Evolutionary conservation across 2,888 invertebrate species (phyloP), one percentile per base, ranked within the genome.

Genomic region (Tanypteryx hageni): DNA sequence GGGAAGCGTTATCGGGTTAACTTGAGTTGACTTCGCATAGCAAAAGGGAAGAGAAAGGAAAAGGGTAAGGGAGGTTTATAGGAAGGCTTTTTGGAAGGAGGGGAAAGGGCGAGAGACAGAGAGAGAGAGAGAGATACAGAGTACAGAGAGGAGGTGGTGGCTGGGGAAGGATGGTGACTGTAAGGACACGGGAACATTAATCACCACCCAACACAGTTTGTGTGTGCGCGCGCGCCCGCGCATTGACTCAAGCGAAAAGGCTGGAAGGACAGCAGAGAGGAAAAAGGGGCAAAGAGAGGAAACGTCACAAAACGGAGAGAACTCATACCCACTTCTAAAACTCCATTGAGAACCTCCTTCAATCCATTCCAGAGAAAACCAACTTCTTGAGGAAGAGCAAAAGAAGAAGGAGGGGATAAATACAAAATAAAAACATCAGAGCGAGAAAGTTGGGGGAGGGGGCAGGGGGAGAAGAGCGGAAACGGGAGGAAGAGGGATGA

Each of bases 1-100:
- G 31, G 18, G 22, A 64, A 44, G 56, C 89, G 64, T 89, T 89
- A 89, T 89, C 89, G 44, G n/a, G 64, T 64, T 89, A 89, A 89
- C 89, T 64, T 89, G 89, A 89, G 89, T 68, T 68, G 89, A 89
- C 89, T 68, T 89, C 44, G 56, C 68, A 18, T 59, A 89, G 89
- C 64, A 64, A 89, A 89, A 89, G n/a, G 57, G 57, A 16, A n/a
- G 57, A n/a, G 85, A 68, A n/a, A 44, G 61, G 89, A 44, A 61
- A 11, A 44, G 68, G 44, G 68, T 10, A 11, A 86, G 31, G 31
- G 22, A 86, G 22, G 18, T 27, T 58, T n/a, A 59, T 27, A 61
- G 82, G 82, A 27, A 86, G 86, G 10, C 59, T 44, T 44, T 83
- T 44, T 83, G 3, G 57, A 61, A 16, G 89, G 44, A 18, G 83